phyloP scores from a whole-genome alignment of 2,113 vertebrate species.

The Atrichornis clamosus region DNA sequence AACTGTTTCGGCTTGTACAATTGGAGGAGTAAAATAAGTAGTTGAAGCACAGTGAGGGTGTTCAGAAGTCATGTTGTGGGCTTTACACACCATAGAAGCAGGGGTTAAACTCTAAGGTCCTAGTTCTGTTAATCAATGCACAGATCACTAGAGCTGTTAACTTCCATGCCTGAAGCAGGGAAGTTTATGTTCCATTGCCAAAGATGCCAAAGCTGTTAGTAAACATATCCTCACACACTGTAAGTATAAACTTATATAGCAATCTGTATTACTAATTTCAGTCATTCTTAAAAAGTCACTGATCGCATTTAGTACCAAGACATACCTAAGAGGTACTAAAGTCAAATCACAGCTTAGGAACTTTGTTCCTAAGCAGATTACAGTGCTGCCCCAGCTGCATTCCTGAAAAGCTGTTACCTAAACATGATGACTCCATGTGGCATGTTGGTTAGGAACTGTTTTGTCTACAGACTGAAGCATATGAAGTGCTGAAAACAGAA shows the following conservation, averaged over 20 bases:
- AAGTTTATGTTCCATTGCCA: background rate
- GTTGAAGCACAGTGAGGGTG: background rate
- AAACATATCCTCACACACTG: background rate
- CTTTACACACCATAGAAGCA: background rate
- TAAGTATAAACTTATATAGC: background rate
- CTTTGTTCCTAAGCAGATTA: slow-evolving; percentile 21
- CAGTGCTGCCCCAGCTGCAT: background rate
- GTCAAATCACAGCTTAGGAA: slow-evolving; percentile 10
- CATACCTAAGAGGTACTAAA: background rate
- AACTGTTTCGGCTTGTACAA: background rate
- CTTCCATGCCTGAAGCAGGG: background rate
- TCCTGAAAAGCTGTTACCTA: slow-evolving; percentile 33
- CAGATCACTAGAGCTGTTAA: background rate
- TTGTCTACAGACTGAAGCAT: background rate
- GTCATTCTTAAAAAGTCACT: background rate
- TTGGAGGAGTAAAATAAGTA: background rate
- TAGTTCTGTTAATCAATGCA: background rate
- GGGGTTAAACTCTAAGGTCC: background rate
- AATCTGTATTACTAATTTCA: background rate
- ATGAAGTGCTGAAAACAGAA: background rate
- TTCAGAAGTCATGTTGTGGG: background rate
- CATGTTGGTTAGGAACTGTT: background rate
- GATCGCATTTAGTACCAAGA: background rate
- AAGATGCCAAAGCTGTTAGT: background rate
- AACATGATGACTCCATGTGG: background rate